Evolutionary conservation across 2,797 vertebrate species (phyloP).

Genomic region (Coccyzus lansbergi): DNA sequence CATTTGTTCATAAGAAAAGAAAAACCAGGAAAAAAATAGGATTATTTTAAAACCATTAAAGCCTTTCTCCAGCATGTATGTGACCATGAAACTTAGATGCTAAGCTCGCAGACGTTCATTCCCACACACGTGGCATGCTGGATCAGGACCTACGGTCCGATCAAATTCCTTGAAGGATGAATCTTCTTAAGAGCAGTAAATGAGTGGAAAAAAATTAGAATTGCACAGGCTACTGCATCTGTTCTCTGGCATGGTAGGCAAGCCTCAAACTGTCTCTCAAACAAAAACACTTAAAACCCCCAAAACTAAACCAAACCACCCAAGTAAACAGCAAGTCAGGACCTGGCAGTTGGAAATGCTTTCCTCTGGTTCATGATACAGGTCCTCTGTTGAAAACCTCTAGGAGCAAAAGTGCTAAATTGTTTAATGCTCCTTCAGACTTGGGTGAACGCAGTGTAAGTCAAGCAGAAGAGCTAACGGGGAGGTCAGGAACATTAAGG

Average conservation of each 20-base stretch:
- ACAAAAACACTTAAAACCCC: background rate
- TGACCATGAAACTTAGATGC: background rate
- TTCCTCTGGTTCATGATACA: background rate
- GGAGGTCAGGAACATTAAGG: constrained; percentile 1
- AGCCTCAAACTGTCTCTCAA: background rate
- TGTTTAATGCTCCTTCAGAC: background rate
- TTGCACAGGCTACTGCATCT: background rate
- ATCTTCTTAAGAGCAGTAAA: background rate
- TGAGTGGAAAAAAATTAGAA: background rate
- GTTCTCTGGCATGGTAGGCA: background rate
- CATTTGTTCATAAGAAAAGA: background rate
- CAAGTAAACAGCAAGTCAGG: background rate
- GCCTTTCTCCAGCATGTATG: background rate
- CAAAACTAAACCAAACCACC: background rate
- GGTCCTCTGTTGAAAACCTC: background rate
- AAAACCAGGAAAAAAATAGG: background rate
- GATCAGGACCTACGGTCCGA: background rate
- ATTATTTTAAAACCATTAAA: background rate
- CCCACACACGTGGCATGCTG: background rate
- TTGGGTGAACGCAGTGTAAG: rapidly evolving
- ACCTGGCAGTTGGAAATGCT: background rate
- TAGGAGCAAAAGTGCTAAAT: background rate
- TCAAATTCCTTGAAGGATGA: background rate
- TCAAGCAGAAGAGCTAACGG: background rate
- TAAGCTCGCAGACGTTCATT: background rate